Percentiles rank a stretch among this genome's conserved stretches.
These are phyloP conservation scores for Phyllostomus hastatus DNA, from an alignment of 2,113 vertebrate genomes.

Conservation along the genomic window DNA sequence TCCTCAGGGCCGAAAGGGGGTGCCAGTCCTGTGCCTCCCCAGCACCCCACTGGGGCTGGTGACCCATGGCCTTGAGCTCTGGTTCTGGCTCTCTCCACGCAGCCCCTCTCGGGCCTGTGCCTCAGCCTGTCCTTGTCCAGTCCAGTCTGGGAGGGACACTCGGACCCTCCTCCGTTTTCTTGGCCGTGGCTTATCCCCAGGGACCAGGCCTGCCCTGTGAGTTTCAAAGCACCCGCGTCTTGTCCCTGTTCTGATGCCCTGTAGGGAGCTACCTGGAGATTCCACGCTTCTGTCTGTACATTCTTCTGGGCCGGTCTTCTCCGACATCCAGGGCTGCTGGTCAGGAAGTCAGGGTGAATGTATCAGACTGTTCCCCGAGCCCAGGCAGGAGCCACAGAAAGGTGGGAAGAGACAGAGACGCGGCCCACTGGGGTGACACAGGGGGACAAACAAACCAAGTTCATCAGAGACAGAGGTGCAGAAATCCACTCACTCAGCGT, in stretches of 20 bases:
- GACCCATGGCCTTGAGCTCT: not conserved
- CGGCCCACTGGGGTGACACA: not conserved
- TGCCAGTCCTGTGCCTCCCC: accelerated
- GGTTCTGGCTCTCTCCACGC: accelerated
- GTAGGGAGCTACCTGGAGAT: not conserved
- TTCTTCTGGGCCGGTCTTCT: not conserved
- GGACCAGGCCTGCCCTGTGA: not conserved
- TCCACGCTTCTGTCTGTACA: accelerated
- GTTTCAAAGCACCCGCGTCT: not conserved
- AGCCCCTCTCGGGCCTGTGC: accelerated
- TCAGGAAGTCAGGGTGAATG: not conserved
- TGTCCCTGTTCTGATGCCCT: not conserved
- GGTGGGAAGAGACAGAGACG: not conserved
- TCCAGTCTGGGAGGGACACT: not conserved
- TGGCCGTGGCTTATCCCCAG: not conserved
- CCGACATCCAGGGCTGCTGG: not conserved
- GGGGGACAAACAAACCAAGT: not conserved
- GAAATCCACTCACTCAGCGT: not conserved
- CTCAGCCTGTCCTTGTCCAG: not conserved
- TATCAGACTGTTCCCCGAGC: not conserved
- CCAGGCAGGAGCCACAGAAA: not conserved
- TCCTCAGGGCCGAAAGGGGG: not conserved
- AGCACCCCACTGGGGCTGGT: not conserved
- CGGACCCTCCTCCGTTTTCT: not conserved
- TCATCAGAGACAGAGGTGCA: not conserved